Evolutionary conservation across 2,113 vertebrate genomes (phyloP).

Genomic region (Sinosuthora webbiana): DNA sequence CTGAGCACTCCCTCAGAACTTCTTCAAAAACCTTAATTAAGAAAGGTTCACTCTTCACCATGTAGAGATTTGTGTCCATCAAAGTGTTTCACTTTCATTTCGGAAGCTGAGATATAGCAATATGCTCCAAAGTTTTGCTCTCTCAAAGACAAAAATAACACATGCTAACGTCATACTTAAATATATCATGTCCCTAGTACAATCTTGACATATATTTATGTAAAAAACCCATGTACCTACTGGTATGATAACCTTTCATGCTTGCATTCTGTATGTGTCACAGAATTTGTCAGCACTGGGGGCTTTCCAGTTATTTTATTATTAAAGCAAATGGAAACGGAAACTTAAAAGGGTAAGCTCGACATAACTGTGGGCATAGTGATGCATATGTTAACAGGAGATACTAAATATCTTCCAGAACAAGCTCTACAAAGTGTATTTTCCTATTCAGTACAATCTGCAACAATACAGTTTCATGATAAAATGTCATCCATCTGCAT

Average conservation of each 20-base stretch:
- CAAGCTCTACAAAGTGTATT: neutral
- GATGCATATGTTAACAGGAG: neutral
- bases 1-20: neutral
- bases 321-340: neutral
- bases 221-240: neutral
- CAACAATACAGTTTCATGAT: neutral
- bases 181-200: neutral
- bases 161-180: neutral
- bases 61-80: neutral
- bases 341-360: constrained; percentile 55
- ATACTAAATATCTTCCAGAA: constrained; percentile 29
- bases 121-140: neutral
- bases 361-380: neutral
- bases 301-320: constrained; percentile 49
- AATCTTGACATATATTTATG: constrained; percentile 6
- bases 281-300: constrained; percentile 19
- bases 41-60: neutral
- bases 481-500: constrained; percentile 44
- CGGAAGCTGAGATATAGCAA: neutral
- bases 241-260: constrained; percentile 29
- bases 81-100: neutral
- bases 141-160: constrained; percentile 27
- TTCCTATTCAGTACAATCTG: constrained; percentile 3
- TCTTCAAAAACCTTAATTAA: neutral
- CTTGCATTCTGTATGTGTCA: constrained; percentile 18